Conservation (phyloP, 2,113 vertebrate genomes). For the Catagonus wagneri region DNA sequence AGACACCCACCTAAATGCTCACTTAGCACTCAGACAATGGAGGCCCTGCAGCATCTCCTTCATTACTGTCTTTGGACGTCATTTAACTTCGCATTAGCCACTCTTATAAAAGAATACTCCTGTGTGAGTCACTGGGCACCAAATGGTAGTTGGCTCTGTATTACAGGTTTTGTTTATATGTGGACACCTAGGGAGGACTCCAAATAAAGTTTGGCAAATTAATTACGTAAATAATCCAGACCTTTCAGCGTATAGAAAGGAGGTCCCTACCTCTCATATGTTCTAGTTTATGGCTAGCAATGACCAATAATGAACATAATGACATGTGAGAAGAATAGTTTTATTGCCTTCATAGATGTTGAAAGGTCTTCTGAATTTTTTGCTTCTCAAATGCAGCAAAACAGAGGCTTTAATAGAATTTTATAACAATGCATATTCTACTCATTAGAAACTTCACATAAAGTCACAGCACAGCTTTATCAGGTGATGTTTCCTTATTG, state of each 20-base stretch:
- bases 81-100: neutral
- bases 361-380: slow-evolving; percentile 25
- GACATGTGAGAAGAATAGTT: neutral
- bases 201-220: neutral
- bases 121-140: neutral
- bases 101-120: neutral
- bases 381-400: slow-evolving; percentile 22
- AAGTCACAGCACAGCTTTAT: slow-evolving; percentile 42
- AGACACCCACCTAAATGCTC: neutral
- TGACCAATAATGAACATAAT: slow-evolving; percentile 51
- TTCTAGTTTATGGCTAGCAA: slow-evolving; percentile 24
- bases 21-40: neutral
- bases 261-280: neutral
- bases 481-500: slow-evolving; percentile 52
- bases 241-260: neutral
- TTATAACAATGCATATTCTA: neutral
- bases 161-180: neutral
- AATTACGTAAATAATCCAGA: slow-evolving; percentile 1
- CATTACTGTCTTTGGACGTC: too few relatives aligned
- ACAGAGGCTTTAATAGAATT: slow-evolving; percentile 38
- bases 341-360: slow-evolving; percentile 22
- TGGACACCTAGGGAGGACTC: neutral
- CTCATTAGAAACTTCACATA: slow-evolving; percentile 23
- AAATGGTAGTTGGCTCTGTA: neutral
- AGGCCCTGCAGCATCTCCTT: neutral